Evolutionary conservation across 2,888 invertebrate species (phyloP), one percentile per base, ranked within the genome.

Genomic region (Leptinotarsa tumamoca): DNA sequence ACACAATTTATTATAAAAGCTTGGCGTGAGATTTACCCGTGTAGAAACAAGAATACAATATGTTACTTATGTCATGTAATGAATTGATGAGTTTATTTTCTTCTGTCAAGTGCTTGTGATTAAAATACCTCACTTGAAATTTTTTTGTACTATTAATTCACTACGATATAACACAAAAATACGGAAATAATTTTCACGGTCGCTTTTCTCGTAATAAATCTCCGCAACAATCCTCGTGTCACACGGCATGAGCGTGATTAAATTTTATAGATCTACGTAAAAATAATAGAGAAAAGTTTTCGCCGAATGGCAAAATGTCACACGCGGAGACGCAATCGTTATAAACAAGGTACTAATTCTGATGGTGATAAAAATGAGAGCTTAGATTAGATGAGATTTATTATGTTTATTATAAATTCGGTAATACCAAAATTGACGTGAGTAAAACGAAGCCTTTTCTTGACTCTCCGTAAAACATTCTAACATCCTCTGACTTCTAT

Each of bases 181-280:
- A 21, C 1, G 58, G 58, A 58, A 58, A 23, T 58, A 15, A 23
- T 58, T 15, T 58, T 58, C 58, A 58, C 58, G 58, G 58, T 58
- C 58, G 21, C 23, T 58, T 58, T 58, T 58, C 58, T 3, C 21
- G 15, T 58, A 58, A 58, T 58, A 58, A 58, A 58, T 58, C 58
- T 58, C 4, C 23, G 4, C 52, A 52, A 23, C 23, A 58, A 58
- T 14, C 23, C 27, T 58, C 23, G 58, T 23, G 58, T 27, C 23
- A 15, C 58, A 58, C 58, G 58, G 15, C 21, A 58, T 15, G 4
- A 58, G 58, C 58, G 58, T 58, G 58, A 58, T 23, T 4, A 27
- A 58, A 21, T 58, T 23, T 54, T 54, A 54, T 13, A 54, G n/a
- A 54, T 33, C 33, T 54, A 54, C 18, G 7, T 13, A 14, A 15